A percentile compares a stretch with the other conserved stretches of the same genome.
phyloP scores from a whole-genome alignment of 2,797 vertebrate species.

The Microctenopoma lineatum region DNA sequence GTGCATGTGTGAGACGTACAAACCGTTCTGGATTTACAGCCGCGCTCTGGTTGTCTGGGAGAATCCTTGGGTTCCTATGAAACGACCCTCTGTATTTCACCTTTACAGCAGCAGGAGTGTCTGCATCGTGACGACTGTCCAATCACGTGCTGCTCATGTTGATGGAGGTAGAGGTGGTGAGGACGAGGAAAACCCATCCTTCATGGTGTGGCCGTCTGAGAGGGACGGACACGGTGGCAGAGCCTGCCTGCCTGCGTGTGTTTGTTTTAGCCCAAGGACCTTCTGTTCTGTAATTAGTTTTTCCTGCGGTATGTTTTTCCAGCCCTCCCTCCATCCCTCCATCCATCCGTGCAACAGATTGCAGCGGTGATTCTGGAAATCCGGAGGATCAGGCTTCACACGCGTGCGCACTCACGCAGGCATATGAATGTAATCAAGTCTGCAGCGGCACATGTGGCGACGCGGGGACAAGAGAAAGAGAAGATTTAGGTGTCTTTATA shows the following conservation, averaged over 20 bases:
- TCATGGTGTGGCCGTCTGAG: slow-evolving; percentile 33
- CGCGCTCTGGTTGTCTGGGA: slow-evolving; percentile 22
- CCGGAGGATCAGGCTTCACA: slow-evolving; percentile 54
- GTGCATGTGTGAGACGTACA: background rate
- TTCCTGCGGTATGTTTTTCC: slow-evolving; percentile 64
- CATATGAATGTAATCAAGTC: slow-evolving; percentile 76
- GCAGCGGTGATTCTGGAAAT: slow-evolving; percentile 75
- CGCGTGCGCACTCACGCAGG: slow-evolving; percentile 21
- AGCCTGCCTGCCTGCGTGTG: slow-evolving; percentile 12
- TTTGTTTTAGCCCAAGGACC: slow-evolving; percentile 62
- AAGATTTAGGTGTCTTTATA: slow-evolving; percentile 69
- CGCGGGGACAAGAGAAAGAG: slow-evolving; percentile 45
- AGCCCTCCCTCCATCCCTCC: slow-evolving; percentile 15
- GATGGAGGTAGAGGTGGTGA: slow-evolving; percentile 56
- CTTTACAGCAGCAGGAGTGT: slow-evolving; percentile 55
- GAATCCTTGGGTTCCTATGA: slow-evolving; percentile 61
- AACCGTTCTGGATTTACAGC: slow-evolving; percentile 12
- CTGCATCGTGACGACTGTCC: slow-evolving; percentile 38
- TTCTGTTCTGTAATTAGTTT: slow-evolving; percentile 80
- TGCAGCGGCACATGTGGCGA: slow-evolving; percentile 41
- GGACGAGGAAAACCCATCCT: slow-evolving; percentile 40
- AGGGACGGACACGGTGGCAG: background rate
- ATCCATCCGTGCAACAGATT: slow-evolving; percentile 74
- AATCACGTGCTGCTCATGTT: slow-evolving; percentile 46
- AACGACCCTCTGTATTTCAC: slow-evolving; percentile 50